phyloP scores from a whole-genome alignment of 2,113 vertebrate species.

The Butastur rufipennis region DNA sequence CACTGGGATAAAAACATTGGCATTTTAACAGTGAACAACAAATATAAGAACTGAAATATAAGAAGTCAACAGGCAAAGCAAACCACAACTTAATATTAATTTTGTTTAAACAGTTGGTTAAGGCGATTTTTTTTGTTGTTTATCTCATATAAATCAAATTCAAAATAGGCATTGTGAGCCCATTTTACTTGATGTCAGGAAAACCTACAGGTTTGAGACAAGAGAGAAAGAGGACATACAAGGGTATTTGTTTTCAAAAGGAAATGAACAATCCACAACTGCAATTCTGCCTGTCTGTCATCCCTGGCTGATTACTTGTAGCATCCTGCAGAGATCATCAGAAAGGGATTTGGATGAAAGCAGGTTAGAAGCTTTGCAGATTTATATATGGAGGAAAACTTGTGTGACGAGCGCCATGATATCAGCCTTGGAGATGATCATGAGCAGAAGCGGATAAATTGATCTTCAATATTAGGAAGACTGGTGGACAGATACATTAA shows the following conservation, averaged over 20 bases:
- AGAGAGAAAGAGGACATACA: background rate
- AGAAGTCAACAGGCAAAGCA: background rate
- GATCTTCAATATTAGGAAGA: background rate
- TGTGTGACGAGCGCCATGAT: background rate
- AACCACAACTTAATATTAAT: background rate
- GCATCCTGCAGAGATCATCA: background rate
- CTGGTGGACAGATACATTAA: background rate
- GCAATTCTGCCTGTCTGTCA: background rate
- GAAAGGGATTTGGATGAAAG: background rate
- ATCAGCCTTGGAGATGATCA: background rate
- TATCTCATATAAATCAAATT: background rate
- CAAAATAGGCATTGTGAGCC: background rate
- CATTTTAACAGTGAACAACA: background rate
- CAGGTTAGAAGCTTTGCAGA: background rate
- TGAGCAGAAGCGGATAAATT: background rate
- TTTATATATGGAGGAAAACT: background rate
- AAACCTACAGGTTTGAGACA: background rate
- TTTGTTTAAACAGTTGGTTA: background rate
- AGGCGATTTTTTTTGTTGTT: background rate
- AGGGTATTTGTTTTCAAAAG: background rate
- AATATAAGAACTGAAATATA: background rate
- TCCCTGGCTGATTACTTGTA: background rate
- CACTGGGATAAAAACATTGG: background rate
- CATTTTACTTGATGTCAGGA: background rate
- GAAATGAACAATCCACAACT: background rate